Evolutionary conservation across 2,797 vertebrate genomes (phyloP).

Genomic region (Pangasius sanitwongsei): DNA sequence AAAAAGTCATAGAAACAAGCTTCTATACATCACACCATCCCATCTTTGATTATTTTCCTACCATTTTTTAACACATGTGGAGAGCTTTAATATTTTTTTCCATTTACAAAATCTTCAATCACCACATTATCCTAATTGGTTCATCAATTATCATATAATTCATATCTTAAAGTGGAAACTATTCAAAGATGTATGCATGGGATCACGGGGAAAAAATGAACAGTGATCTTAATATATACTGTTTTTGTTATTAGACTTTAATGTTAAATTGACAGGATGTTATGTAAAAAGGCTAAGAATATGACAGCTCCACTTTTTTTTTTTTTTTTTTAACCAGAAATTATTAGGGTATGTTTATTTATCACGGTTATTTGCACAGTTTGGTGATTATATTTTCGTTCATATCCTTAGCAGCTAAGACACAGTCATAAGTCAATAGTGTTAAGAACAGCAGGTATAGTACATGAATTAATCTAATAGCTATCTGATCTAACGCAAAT

Average conservation of each 20-base stretch:
- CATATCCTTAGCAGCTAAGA: background rate
- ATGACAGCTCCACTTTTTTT: background rate
- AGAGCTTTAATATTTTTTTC: background rate
- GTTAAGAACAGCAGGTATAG: background rate
- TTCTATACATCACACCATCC: background rate
- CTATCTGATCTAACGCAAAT: conserved; percentile 10
- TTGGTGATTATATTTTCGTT: background rate
- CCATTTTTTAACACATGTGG: background rate
- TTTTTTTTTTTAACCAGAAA: background rate
- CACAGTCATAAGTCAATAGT: background rate
- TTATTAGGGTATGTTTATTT: background rate
- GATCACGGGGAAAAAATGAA: background rate
- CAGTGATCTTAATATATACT: background rate
- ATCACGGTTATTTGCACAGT: background rate
- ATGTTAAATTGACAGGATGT: background rate
- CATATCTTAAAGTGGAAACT: background rate
- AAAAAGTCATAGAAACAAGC: background rate
- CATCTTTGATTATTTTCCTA: background rate
- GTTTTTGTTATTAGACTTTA: background rate
- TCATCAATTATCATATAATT: background rate
- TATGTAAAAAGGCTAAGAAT: background rate
- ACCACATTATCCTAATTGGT: background rate
- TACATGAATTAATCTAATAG: background rate
- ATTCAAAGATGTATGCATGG: background rate
- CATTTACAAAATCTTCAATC: background rate